Evolutionary conservation across 1,140 invertebrate species (phyloP), one percentile per base, ranked within the genome.

Genomic region (Brachionus sp.): DNA sequence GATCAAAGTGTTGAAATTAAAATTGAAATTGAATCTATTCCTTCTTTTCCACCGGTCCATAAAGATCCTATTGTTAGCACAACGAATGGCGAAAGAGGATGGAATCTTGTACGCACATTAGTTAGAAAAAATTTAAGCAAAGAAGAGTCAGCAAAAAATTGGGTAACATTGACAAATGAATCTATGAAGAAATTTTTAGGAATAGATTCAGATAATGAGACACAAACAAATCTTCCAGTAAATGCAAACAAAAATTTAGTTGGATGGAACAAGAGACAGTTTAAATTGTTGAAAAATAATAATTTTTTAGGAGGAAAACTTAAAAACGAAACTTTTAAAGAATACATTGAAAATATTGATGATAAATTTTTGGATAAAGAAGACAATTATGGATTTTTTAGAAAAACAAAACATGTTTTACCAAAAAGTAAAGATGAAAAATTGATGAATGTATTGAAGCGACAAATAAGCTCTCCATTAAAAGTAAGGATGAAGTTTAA

Each of bases 291-390:
- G 7, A 9, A 44, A 37, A 57, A 66, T 5, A 80, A 80, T 62
- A 10, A 19, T 37, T 42, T 80, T 5, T 37, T 80, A n/a, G 77
- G 77, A 62, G 77, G 77, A 0, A 57, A 66, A 23, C 12, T 80
- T 1, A 80, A 80, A 66, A 29, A 64, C 19, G 33, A 42, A 5
- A 37, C 46, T 29, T 39, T 80, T 5, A 33, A 66, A 80, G 35
- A 62, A 19, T 66, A 39, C n/a, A 80, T 80, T 12, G 23, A 62
- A 25, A 80, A 80, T 62, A 25, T 62, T 9, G 77, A 80, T 44
- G 50, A 80, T 37, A 12, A 62, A 10, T 46, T 75, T 0, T 9
- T 46, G 12, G 19, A 44, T 46, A 23, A 50, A 25, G 42, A 2
- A 46, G 70, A 46, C 19, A 29, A 42, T 44, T 75, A 25, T 46